Evolutionary conservation across 2,113 vertebrate genomes (phyloP), one percentile per base, ranked within the genome.

Genomic region (Hydropotes inermis): DNA sequence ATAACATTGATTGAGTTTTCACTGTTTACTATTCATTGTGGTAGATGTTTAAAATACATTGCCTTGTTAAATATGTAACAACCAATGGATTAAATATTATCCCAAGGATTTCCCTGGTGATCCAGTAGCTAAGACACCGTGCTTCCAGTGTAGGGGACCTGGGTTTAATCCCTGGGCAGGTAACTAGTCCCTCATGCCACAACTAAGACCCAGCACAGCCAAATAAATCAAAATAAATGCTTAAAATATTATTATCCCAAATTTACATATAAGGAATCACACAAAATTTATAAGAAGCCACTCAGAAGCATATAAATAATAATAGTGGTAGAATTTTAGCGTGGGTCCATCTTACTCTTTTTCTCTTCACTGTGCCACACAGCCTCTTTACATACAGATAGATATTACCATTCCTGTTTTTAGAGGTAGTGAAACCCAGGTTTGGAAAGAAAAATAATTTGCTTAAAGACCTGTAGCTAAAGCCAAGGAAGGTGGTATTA

Each of bases 31-130:
- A 11, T 95, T 96, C 39, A 78, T n/a, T 70, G 27, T 87, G 33
- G 54, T 93, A 88, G 78, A 5, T 97, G 21, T 91, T 95, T 83
- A 91, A 96, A 96, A 70, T 91, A 86, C 54, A 89, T 81, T 97
- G 57, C 33, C 33, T 84, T 95, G 60, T 87, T 97, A 96, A 87
- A 74, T 84, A 50, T n/a, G 64, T 43, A 91, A n/a, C 19, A 55
- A n/a, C 55, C 50, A 55, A 19, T 96, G 57, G 30, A 85, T 91
- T 92, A 88, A 95, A 82, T 88, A 83, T 60, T 81, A 93, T 60
- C 15, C 50, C 27, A 47, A 70, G 67, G 10, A 70, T 70, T 70
- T 70, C 67, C 67, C n/a, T 39, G n/a, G 19, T 39, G n/a, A 70
- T 70, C 67, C n/a, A 39, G 67, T 70, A 70, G 67, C n/a, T 70